phyloP scores from a whole-genome alignment of 2,113 vertebrate genomes.

The Rhinolophus ferrumequinum region DNA sequence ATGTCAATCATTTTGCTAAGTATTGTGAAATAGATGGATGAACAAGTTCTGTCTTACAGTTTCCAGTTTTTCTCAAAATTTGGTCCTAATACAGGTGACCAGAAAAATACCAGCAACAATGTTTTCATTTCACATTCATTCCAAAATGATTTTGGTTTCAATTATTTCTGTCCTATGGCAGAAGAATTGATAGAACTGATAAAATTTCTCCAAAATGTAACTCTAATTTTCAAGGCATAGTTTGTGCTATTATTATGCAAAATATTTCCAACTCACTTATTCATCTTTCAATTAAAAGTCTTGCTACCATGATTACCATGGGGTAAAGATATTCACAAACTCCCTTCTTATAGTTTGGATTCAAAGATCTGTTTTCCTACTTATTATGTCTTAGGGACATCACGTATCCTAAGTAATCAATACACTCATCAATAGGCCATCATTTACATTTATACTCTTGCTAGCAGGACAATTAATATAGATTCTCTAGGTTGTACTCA shows the following conservation, averaged over 20 bases:
- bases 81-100: not conserved
- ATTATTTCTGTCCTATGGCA: not conserved
- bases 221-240: not conserved
- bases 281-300: not conserved
- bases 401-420: not conserved
- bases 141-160: not conserved
- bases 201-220: not conserved
- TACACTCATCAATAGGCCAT: not conserved
- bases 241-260: not conserved
- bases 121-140: not conserved
- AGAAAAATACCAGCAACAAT: not conserved
- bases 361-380: not conserved
- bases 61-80: not conserved
- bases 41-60: not conserved
- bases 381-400: not conserved
- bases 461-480: not conserved
- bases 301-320: not conserved
- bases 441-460: slow-evolving; percentile 26
- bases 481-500: not conserved
- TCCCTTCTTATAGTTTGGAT: not conserved
- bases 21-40: not conserved
- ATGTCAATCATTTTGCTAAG: not conserved
- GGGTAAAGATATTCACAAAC: not conserved
- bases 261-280: not conserved
- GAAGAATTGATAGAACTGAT: not conserved